These are phyloP conservation scores for Zaprionus camerounensis DNA, from an alignment of 1,140 invertebrate genomes.

Conservation along the genomic window DNA sequence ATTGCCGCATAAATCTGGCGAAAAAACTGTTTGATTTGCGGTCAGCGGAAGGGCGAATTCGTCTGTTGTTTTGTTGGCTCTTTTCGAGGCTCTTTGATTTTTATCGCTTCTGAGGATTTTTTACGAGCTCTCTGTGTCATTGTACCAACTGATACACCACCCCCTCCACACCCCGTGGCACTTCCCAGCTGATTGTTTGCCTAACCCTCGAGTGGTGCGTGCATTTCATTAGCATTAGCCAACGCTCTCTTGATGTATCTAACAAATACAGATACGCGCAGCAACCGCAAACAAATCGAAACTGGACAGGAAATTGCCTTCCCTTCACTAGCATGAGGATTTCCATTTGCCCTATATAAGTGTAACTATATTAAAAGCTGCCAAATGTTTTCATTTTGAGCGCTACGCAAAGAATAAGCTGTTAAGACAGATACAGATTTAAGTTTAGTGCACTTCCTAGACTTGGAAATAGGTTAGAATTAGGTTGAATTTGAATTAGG, in stretches of 20 bases:
- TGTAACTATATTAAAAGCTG: slow-evolving; percentile 51
- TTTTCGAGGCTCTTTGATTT: slow-evolving; percentile 63
- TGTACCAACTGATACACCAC: slow-evolving; percentile 25
- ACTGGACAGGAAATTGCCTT: slow-evolving; percentile 70
- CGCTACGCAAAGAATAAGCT: neutral
- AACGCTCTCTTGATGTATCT: slow-evolving; percentile 48
- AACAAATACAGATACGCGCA: slow-evolving; percentile 34
- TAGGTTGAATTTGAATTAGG: too few species aligned
- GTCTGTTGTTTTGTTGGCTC: slow-evolving; percentile 16
- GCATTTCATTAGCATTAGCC: slow-evolving; percentile 71
- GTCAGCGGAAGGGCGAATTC: slow-evolving; percentile 50
- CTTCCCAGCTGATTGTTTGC: slow-evolving; percentile 46
- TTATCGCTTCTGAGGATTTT: slow-evolving; percentile 49
- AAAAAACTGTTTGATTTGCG: slow-evolving; percentile 63
- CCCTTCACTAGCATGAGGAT: neutral
- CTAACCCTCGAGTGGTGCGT: slow-evolving; percentile 39
- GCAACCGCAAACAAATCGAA: slow-evolving; percentile 66
- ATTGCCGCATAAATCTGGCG: slow-evolving; percentile 71
- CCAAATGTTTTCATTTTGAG: slow-evolving; percentile 51
- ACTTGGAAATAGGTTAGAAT: too few species aligned
- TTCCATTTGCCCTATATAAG: slow-evolving; percentile 1
- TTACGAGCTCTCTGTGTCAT: slow-evolving; percentile 57
- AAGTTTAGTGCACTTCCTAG: too few species aligned
- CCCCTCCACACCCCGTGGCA: neutral
- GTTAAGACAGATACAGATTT: neutral